Percentiles rank a stretch among this genome's conserved stretches.
These are phyloP conservation scores for Penaeus vannamei DNA, from an alignment of 1,140 invertebrate species.

Conservation along the genomic window DNA sequence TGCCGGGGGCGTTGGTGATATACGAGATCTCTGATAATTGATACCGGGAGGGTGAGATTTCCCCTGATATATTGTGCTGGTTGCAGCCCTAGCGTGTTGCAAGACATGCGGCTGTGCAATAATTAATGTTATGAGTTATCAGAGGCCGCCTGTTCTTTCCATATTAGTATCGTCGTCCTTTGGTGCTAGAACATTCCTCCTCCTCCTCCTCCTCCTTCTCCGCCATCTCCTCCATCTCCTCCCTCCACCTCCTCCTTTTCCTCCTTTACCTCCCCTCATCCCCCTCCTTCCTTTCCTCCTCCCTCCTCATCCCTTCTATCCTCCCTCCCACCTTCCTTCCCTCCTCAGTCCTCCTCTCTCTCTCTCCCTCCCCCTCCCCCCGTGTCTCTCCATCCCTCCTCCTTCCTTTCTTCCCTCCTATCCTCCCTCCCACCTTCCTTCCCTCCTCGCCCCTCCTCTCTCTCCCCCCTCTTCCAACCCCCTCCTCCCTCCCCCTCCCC, in stretches of 20 bases:
- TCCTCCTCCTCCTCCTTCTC: neutral
- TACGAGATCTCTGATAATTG: too few relatives aligned
- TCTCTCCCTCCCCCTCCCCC: neutral
- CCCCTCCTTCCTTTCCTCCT: neutral
- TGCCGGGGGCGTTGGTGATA: too few relatives aligned
- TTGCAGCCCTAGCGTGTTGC: too few relatives aligned
- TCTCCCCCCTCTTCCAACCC: neutral
- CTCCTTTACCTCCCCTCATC: neutral
- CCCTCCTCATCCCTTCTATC: neutral
- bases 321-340: neutral
- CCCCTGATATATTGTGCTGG: too few relatives aligned
- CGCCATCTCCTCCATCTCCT: neutral
- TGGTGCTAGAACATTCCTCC: neutral
- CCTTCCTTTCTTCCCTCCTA: neutral
- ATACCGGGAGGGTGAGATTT: too few relatives aligned
- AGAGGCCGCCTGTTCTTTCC: too few relatives aligned
- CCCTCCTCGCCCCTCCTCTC: neutral
- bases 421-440: neutral
- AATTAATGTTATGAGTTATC: too few relatives aligned
- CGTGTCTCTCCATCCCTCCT: neutral
- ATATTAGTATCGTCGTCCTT: neutral
- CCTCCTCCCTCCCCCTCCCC: neutral
- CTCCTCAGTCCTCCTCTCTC: neutral
- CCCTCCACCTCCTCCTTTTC: neutral
- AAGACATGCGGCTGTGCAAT: too few relatives aligned